Base-by-base conservation (phyloP, 2,888 invertebrate genomes). In the Synanthedon andrenaeformis region DNA sequence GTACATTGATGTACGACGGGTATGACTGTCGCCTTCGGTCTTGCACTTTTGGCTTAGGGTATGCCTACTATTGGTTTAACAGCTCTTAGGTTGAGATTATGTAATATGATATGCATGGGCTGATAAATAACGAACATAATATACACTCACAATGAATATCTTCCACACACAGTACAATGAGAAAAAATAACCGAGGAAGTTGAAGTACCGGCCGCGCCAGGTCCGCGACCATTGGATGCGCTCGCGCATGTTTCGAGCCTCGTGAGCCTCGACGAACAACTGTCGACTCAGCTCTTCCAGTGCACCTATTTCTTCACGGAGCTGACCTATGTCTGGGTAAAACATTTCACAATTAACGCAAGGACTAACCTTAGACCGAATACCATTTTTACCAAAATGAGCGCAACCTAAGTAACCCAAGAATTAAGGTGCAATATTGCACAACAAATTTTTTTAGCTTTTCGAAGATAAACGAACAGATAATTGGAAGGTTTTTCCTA, bases 101-200 rank as follows among this genome's bases (percentile, higher is more conserved):
- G n/a, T n/a, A n/a, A n/a, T n/a, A n/a, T 23, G 3, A 23, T 2
- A 17, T 17, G 23, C 23, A 23, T 4, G 5, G 23, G 23, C 23
- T 23, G 23, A 6, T 13, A 42, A 42, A 45, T 45, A 45, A 45
- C 4, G 35, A 35, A 45, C 45, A 42, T 1, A n/a, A n/a, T 8
- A 12, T n/a, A 42, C 6, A 89, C 94, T 92, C 82, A 98, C 97
- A 79, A 99, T 99, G 77, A 99, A 96, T 75, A 99, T 99, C 89
- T 99, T 99, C 96, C 98, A 99, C 57, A 96, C 89, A 77, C 99
- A 99, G 72, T 99, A 99, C 1, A 97, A 85, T 2, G 98, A 99
- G 87, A 99, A 99, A 81, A 99, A 98, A 72, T 99, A 97, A 0
- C 99, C 99, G 3, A 99, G 87, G 62, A 96, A 95, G 86, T 99